Percentiles rank a stretch among this genome's conserved stretches.
Conservation (phyloP, 2,113 vertebrate species). For the Guaruba guarouba region DNA sequence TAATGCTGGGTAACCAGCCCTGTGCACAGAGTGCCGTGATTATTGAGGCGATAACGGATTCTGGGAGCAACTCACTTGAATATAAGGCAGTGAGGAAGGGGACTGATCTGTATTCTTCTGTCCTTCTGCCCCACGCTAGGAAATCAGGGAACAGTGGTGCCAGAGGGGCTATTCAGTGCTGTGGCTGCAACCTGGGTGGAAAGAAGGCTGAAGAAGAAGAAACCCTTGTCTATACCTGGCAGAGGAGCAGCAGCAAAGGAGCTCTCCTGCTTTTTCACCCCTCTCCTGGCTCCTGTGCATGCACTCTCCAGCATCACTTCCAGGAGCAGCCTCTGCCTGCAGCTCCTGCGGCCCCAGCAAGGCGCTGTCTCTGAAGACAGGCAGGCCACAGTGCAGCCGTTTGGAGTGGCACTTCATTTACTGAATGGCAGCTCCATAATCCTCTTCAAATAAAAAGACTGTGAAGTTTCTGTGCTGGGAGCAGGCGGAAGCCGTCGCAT, state of each 20-base stretch:
- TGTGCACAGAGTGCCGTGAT: not conserved
- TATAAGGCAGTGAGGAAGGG: not conserved
- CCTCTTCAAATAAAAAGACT: conserved; percentile 28
- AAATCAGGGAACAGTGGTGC: not conserved
- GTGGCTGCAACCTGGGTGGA: not conserved
- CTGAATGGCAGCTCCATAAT: conserved; percentile 41
- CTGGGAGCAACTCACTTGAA: not conserved
- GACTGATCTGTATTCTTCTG: not conserved
- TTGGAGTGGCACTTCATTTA: conserved; percentile 50
- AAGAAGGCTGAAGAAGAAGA: not conserved
- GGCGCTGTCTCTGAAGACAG: not conserved
- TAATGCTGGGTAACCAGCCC: not conserved
- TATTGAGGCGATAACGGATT: not conserved
- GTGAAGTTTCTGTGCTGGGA: not conserved
- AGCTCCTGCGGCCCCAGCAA: not conserved
- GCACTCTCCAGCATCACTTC: not conserved
- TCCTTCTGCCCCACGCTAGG: not conserved
- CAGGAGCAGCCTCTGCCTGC: not conserved
- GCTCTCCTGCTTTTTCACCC: not conserved
- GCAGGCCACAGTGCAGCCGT: not conserved
- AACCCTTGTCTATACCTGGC: not conserved
- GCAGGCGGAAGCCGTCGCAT: not conserved
- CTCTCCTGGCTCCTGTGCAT: not conserved
- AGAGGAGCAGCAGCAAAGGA: not conserved
- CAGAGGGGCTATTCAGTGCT: not conserved